These are phyloP conservation scores for Rhimphoctona megacephalus DNA, from an alignment of 2,888 invertebrate genomes.

Conservation along the genomic window DNA sequence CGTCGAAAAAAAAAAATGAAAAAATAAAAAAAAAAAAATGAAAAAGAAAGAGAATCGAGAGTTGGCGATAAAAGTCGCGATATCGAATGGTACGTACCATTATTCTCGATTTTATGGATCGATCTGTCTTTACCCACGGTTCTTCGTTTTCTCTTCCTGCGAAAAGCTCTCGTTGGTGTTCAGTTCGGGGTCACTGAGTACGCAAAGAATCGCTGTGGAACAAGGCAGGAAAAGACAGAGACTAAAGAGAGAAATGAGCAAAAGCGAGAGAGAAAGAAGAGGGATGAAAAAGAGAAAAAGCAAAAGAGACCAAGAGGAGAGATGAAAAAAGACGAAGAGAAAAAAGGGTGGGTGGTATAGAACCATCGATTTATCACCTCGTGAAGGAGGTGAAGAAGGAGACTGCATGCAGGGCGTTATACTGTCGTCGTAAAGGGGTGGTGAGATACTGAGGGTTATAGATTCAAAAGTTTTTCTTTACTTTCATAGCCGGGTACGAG, in stretches of 20 bases:
- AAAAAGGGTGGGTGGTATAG: conserved; percentile 1
- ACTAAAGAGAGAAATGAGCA: background rate
- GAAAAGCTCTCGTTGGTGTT: conserved; percentile 21
- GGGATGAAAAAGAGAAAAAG: background rate
- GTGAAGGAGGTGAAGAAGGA: conserved; percentile 53
- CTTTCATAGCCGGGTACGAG: conserved; percentile 32
- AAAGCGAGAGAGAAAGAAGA: background rate
- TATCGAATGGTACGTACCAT: conserved; percentile 56
- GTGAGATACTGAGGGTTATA: conserved; percentile 68
- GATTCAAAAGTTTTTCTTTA: conserved; percentile 61
- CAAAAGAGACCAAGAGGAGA: background rate
- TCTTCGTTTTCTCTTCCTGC: conserved; percentile 41
- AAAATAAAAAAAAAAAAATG: background rate
- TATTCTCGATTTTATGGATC: conserved; percentile 67
- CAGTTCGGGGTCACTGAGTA: conserved; percentile 63
- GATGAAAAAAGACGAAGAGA: background rate
- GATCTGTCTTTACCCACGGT: conserved; percentile 59
- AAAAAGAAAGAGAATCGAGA: conserved; percentile 23
- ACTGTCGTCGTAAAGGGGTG: conserved; percentile 62
- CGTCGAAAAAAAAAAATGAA: background rate
- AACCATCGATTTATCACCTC: conserved; percentile 71
- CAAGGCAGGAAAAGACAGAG: conserved; percentile 20
- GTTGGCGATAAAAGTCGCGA: conserved; percentile 57
- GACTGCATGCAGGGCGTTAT: conserved; percentile 64
- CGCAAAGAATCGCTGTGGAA: conserved; percentile 52